These are phyloP conservation scores for Ariopsis seemanni DNA, from an alignment of 2,113 vertebrate species.

Conservation along the genomic window DNA sequence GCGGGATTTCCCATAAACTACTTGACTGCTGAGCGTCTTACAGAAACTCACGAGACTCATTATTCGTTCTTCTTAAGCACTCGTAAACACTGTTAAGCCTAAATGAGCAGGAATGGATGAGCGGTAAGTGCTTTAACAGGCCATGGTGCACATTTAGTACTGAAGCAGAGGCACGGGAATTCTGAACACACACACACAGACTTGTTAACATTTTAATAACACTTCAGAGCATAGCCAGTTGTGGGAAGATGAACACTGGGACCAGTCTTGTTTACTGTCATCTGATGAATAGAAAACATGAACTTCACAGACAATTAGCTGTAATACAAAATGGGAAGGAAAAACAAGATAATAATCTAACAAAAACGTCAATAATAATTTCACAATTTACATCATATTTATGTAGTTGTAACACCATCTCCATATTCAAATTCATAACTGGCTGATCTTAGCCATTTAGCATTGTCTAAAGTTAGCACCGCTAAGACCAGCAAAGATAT, in stretches of 20 bases:
- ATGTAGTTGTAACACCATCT: not conserved
- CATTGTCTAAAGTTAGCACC: not conserved
- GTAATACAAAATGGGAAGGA: not conserved
- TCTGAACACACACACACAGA: not conserved
- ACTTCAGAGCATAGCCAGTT: not conserved
- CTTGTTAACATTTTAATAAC: not conserved
- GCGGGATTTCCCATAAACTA: slow-evolving; percentile 71
- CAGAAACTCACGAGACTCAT: slow-evolving; percentile 71
- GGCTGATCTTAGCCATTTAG: not conserved
- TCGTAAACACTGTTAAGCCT: slow-evolving; percentile 71
- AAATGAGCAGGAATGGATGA: slow-evolving; percentile 55
- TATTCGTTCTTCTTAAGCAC: slow-evolving; percentile 69
- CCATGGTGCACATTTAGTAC: slow-evolving; percentile 5
- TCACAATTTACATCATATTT: not conserved
- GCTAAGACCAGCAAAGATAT: not conserved
- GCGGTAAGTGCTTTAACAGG: slow-evolving; percentile 57
- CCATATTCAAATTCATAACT: not conserved
- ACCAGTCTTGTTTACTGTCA: not conserved
- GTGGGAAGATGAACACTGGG: not conserved
- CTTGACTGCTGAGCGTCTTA: slow-evolving; percentile 67
- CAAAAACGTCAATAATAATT: not conserved
- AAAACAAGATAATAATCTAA: not conserved
- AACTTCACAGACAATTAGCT: not conserved
- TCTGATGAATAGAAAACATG: not conserved
- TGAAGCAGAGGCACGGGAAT: slow-evolving; percentile 18